Evolutionary conservation across 2,797 vertebrate species (phyloP).

Genomic region (Chelon labrosus): DNA sequence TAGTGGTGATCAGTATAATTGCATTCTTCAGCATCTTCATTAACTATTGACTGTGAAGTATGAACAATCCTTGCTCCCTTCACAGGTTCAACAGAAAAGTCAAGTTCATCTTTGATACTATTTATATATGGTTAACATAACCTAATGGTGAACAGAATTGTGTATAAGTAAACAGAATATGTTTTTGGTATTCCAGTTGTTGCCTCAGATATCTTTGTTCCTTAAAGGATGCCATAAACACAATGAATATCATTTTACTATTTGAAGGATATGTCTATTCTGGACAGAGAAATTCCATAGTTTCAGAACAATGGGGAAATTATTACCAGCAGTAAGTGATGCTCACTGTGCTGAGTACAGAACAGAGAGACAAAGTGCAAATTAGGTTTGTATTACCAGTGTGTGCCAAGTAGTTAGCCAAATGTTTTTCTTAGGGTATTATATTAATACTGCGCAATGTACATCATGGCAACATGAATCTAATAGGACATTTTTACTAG

Average conservation of each 20-base stretch:
- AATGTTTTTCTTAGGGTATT: constrained; percentile 9
- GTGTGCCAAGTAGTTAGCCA: not conserved
- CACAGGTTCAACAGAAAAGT: constrained; percentile 31
- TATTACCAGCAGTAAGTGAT: constrained; percentile 1
- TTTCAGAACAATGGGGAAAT: constrained; percentile 5
- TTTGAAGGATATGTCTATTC: not conserved
- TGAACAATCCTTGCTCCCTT: constrained; percentile 23
- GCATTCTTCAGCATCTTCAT: constrained; percentile 25
- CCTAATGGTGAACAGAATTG: too few species aligned
- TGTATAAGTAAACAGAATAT: too few species aligned
- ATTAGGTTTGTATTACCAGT: constrained; percentile 13
- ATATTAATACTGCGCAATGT: not conserved
- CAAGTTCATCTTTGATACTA: constrained; percentile 11
- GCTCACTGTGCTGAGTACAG: not conserved
- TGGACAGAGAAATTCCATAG: not conserved
- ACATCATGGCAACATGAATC: constrained; percentile 3
- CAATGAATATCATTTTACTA: too few species aligned
- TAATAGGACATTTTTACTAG: not conserved
- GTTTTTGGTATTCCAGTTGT: too few species aligned
- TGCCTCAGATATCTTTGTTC: too few species aligned
- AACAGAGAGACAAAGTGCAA: constrained; percentile 17
- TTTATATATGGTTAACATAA: constrained; percentile 3
- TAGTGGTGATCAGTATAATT: constrained; percentile 53
- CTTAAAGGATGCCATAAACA: too few species aligned
- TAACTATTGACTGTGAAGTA: constrained; percentile 32